A percentile compares a stretch with the other conserved stretches of the same genome.
Conservation (phyloP, 37 sponge, comb jelly and placozoan genomes). For the Chondrosia reniformis region DNA sequence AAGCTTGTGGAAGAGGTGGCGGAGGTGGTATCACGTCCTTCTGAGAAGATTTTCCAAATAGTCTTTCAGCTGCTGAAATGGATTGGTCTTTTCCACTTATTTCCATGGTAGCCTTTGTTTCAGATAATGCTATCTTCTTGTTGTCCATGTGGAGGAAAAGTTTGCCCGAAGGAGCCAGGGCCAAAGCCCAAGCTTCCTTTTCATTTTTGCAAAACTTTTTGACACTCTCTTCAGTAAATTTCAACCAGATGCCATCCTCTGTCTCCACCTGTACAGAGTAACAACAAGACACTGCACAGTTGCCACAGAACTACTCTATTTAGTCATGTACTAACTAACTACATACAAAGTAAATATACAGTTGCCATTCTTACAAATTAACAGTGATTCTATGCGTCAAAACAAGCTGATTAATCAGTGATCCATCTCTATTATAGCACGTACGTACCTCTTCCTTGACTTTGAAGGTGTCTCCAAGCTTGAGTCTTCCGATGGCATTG, state of each 20-base stretch:
- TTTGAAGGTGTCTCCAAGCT: conserved; percentile 56
- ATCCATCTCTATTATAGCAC: background rate
- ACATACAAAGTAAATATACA: background rate
- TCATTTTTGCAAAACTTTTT: conserved; percentile 63
- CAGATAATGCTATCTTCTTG: background rate
- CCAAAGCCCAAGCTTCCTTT: conserved; percentile 77
- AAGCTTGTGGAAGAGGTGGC: conserved; percentile 1
- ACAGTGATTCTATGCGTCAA: background rate
- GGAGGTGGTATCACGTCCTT: conserved; percentile 13
- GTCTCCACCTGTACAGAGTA: conserved; percentile 48
- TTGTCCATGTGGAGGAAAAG: conserved; percentile 55
- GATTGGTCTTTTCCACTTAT: background rate
- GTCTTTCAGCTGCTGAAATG: conserved; percentile 59
- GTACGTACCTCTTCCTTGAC: conserved; percentile 60
- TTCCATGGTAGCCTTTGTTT: background rate
- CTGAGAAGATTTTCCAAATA: conserved; percentile 64
- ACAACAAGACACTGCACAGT: background rate
- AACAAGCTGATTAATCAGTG: background rate
- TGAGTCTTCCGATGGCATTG: conserved; percentile 77
- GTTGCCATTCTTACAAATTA: background rate
- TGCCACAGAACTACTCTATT: background rate
- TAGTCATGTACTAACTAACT: conserved; percentile 1
- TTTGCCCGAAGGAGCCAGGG: conserved; percentile 57
- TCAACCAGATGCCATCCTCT: conserved; percentile 88
- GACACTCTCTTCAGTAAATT: conserved; percentile 47